Conservation (phyloP, 2,113 vertebrate genomes). For the Aix galericulata region DNA sequence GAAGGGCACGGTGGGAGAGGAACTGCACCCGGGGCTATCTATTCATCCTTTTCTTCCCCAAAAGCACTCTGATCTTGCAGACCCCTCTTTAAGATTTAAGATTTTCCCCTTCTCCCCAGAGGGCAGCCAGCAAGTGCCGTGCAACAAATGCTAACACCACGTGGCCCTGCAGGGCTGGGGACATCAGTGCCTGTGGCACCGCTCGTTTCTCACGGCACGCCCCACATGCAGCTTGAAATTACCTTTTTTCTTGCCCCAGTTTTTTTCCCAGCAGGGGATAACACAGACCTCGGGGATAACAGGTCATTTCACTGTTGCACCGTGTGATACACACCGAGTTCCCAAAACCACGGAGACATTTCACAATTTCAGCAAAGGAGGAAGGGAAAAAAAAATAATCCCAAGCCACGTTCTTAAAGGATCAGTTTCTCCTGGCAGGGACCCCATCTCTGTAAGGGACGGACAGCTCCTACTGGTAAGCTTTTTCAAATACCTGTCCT, state of each 20-base stretch:
- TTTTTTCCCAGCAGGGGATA: constrained; percentile 43
- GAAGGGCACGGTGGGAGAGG: neutral
- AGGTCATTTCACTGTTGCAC: constrained; percentile 36
- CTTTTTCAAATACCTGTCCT: neutral
- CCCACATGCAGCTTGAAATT: constrained; percentile 5
- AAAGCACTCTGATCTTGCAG: neutral
- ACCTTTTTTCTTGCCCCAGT: neutral
- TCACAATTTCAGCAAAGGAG: constrained; percentile 10
- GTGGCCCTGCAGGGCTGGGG: neutral
- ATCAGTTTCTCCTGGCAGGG: neutral
- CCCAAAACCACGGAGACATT: neutral
- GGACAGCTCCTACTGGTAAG: neutral
- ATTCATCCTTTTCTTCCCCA: neutral
- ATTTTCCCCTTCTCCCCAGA: neutral
- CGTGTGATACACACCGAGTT: neutral
- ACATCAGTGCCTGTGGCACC: neutral
- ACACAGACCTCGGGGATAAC: constrained; percentile 17
- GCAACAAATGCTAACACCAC: neutral
- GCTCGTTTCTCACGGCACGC: neutral
- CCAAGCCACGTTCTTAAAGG: neutral
- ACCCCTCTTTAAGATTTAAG: neutral
- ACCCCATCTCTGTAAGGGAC: neutral
- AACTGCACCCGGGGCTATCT: neutral
- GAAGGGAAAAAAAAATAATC: neutral
- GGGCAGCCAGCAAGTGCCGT: neutral